A percentile compares a stretch with the other conserved stretches of the same genome.
These are phyloP conservation scores for Melipona beecheii DNA, from an alignment of 2,888 invertebrate species.

Conservation along the genomic window DNA sequence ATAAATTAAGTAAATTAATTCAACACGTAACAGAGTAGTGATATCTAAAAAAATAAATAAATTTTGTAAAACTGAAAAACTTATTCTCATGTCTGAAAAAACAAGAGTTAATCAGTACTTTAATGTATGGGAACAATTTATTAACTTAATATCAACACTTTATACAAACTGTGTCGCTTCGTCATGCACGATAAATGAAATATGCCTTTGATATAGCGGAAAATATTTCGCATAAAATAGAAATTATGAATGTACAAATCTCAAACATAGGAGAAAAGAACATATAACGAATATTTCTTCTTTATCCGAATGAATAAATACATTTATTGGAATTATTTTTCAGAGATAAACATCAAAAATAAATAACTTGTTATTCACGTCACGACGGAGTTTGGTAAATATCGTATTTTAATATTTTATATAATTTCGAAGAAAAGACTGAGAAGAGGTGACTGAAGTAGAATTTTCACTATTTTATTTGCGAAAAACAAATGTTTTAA, in stretches of 20 bases:
- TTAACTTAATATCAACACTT: slow-evolving; percentile 73
- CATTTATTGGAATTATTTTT: slow-evolving; percentile 47
- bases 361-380: slow-evolving; percentile 50
- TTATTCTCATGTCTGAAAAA: slow-evolving; percentile 18
- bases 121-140: slow-evolving; percentile 72
- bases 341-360: slow-evolving; percentile 53
- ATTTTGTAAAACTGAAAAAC: background rate
- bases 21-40: background rate
- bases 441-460: slow-evolving; percentile 49
- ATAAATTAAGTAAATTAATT: slow-evolving; percentile 11
- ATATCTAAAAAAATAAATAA: background rate
- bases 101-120: slow-evolving; percentile 39
- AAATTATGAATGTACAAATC: slow-evolving; percentile 57
- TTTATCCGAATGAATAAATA: slow-evolving; percentile 48
- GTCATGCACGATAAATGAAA: slow-evolving; percentile 68
- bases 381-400: slow-evolving; percentile 55
- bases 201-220: slow-evolving; percentile 61
- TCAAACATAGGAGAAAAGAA: slow-evolving; percentile 60
- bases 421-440: slow-evolving; percentile 45
- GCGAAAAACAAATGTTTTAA: slow-evolving; percentile 35
- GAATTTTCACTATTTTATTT: slow-evolving; percentile 55
- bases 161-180: slow-evolving; percentile 73
- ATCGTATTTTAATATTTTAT: slow-evolving; percentile 48
- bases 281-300: slow-evolving; percentile 35
- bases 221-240: slow-evolving; percentile 65